These are phyloP conservation scores for Drosophila falleni DNA, from an alignment of 2,888 invertebrate species.

Conservation along the genomic window DNA sequence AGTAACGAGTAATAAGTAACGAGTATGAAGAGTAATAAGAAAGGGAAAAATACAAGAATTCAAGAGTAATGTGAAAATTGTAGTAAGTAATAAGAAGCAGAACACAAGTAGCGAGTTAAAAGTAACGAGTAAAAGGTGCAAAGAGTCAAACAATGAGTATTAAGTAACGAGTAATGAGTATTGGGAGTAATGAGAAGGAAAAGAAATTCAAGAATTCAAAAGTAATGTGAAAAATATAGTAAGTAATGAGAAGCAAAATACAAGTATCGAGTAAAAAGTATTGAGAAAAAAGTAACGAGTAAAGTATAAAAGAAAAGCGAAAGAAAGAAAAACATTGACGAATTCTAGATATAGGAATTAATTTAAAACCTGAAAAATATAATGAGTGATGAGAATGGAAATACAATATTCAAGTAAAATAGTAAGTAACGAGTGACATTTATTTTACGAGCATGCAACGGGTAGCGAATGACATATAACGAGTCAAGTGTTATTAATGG, in stretches of 20 bases:
- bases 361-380: no score
- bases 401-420: not conserved
- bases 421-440: not conserved
- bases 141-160: no score
- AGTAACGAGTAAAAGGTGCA: slow-evolving; percentile 21
- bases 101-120: not conserved
- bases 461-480: not conserved
- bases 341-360: no score
- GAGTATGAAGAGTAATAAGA: not conserved
- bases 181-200: not conserved
- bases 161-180: not conserved
- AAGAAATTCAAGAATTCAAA: not conserved
- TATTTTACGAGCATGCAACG: not conserved
- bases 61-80: no score
- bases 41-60: no score
- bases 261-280: not conserved
- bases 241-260: not conserved
- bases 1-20: not conserved
- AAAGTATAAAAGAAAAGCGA: not conserved
- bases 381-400: no score
- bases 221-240: no score
- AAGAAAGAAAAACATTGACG: not conserved
- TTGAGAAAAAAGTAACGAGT: not conserved
- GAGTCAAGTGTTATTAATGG: not conserved
- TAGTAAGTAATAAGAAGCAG: no score